These are phyloP conservation scores for Theonella swinhoei DNA, from an alignment of 37 sponge, comb jelly and placozoan genomes.

Conservation along the genomic window DNA sequence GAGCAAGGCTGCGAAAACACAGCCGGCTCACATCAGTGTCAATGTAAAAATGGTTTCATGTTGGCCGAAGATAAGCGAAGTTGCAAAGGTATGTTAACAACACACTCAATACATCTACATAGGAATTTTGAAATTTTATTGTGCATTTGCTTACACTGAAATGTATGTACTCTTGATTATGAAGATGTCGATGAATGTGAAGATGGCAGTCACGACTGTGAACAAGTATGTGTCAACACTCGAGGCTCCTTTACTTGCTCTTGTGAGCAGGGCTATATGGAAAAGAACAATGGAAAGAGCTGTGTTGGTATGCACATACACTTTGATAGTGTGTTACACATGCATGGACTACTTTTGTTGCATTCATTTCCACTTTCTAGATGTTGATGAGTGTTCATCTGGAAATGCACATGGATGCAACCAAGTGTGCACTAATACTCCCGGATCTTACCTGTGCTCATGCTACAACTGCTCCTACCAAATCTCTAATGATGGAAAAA, in stretches of 20 bases:
- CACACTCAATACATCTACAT: neutral
- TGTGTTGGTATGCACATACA: neutral
- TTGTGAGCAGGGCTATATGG: neutral
- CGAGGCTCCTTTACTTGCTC: neutral
- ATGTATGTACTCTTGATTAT: neutral
- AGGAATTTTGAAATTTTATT: neutral
- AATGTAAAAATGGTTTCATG: slow-evolving; percentile 10
- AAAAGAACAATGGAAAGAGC: neutral
- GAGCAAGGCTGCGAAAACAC: slow-evolving; percentile 18
- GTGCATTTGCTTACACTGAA: neutral
- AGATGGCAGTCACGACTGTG: slow-evolving; percentile 1
- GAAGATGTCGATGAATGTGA: slow-evolving; percentile 10
- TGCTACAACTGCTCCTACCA: neutral
- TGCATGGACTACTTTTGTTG: neutral
- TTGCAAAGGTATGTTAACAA: slow-evolving; percentile 11
- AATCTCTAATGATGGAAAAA: neutral
- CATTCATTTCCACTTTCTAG: slow-evolving; percentile 1
- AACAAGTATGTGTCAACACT: slow-evolving; percentile 3
- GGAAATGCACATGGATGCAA: neutral
- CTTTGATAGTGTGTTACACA: neutral
- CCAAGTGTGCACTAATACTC: slow-evolving; percentile 22
- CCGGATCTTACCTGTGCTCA: slow-evolving; percentile 16
- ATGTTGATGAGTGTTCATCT: slow-evolving; percentile 18
- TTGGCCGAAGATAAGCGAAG: neutral
- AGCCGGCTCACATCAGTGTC: slow-evolving; percentile 7